Percentiles rank a stretch among this genome's conserved stretches.
Evolutionary conservation across 2,888 invertebrate species (phyloP).

Genomic region (Coenonympha glycerion): DNA sequence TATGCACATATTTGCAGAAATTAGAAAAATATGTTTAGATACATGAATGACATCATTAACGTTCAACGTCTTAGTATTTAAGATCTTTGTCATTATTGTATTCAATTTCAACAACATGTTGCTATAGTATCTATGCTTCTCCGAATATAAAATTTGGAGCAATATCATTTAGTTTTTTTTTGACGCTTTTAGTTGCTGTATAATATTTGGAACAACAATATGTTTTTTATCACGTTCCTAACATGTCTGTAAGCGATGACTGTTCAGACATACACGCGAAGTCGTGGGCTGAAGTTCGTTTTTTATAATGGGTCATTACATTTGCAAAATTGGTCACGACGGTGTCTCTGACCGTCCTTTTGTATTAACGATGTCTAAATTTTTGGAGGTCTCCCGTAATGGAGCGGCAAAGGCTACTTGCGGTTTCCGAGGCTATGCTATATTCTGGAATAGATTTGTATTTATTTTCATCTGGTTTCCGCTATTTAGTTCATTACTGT

Average conservation of each 20-base stretch:
- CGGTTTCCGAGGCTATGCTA: slow-evolving; percentile 11
- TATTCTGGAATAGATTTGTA: not conserved
- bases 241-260: not conserved
- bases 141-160: not conserved
- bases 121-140: too few relatives aligned
- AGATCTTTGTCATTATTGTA: too few relatives aligned
- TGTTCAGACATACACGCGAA: not conserved
- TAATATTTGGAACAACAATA: not conserved
- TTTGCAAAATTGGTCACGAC: slow-evolving; percentile 15
- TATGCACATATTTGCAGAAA: too few relatives aligned
- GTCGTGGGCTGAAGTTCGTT: not conserved
- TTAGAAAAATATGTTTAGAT: too few relatives aligned
- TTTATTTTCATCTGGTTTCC: not conserved
- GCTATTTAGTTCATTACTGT: slow-evolving; percentile 1
- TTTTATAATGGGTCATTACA: slow-evolving; percentile 20
- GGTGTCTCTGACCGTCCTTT: slow-evolving; percentile 16
- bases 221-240: not conserved
- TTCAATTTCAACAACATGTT: too few relatives aligned
- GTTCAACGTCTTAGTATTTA: too few relatives aligned
- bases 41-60: too few relatives aligned
- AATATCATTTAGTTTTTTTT: not conserved
- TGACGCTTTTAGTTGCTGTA: too few relatives aligned
- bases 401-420: slow-evolving; percentile 19
- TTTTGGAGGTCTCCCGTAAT: slow-evolving; percentile 18
- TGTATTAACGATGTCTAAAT: slow-evolving; percentile 14